phyloP scores from a whole-genome alignment of 1,140 invertebrate genomes.

The Aphelenchoides avenae region DNA sequence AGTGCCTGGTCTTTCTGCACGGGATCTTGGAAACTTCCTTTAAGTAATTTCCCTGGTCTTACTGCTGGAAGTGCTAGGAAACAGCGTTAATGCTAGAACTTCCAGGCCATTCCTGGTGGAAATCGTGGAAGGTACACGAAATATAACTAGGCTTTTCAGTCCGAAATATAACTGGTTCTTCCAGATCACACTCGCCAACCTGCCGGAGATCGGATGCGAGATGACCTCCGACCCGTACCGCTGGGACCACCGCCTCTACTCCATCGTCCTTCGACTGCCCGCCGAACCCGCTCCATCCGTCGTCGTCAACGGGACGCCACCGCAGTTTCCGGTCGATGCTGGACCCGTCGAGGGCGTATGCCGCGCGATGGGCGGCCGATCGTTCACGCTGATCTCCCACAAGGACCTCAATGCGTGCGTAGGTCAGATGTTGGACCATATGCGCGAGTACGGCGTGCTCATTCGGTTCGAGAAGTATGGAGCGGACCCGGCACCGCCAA shows the following conservation, averaged over 20 bases:
- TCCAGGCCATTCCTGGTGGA: no score
- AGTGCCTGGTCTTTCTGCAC: constrained; percentile 5
- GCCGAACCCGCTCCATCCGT: constrained; percentile 67
- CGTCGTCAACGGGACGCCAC: neutral
- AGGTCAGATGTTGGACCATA: constrained; percentile 91
- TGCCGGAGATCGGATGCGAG: constrained; percentile 74
- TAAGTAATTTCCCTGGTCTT: constrained; percentile 59
- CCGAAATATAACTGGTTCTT: constrained; percentile 28
- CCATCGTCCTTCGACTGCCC: constrained; percentile 81
- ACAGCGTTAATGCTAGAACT: no score
- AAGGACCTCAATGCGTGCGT: constrained; percentile 90
- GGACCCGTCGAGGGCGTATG: constrained; percentile 8
- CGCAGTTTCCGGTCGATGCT: no score
- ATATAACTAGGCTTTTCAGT: constrained; percentile 22
- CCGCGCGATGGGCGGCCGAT: constrained; percentile 67
- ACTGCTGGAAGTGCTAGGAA: constrained; percentile 80
- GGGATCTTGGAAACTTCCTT: constrained; percentile 12
- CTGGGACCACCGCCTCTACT: constrained; percentile 97
- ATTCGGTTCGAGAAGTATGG: constrained; percentile 95
- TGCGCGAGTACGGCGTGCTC: constrained; percentile 88
- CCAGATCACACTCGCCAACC: constrained; percentile 81
- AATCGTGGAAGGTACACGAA: constrained; percentile 15
- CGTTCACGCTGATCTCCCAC: constrained; percentile 89
- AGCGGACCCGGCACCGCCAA: constrained; percentile 63
- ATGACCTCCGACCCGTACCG: constrained; percentile 93